Base-by-base conservation (phyloP, 2,113 vertebrate species). In the Lynx canadensis region DNA sequence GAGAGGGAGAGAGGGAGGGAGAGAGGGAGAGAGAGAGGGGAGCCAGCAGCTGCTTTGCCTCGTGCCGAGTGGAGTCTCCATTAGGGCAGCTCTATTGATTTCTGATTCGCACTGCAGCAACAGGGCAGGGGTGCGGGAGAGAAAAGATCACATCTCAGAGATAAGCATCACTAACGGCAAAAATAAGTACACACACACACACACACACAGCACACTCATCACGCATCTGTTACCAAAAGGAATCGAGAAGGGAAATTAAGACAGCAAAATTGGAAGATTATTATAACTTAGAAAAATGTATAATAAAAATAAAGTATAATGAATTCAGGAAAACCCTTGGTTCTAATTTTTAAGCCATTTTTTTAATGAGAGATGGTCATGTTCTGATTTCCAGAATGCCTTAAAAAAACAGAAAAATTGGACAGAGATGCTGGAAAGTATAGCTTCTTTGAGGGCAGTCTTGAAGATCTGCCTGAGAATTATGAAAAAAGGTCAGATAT, bases 81-180 rank as follows among this genome's bases (percentile, higher is more conserved):
- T 98, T 98, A 98, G 98, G 99, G 98, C 97, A 98, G 97, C 98
- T 98, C 98, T 98, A 98, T 99, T 98, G 98, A 99, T 99, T 98
- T 98, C 98, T 98, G 98, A 96, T 97, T 98, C 99, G 97, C 98
- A 96, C 98, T 97, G 98, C 98, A 98, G 98, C 98, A 98, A 76
- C 94, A 73, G 97, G 94, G 98, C 94, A 92, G 68, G 94, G 86
- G 98, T 55, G 96, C 79, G 92, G 96, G 94, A 89, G 57, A 31
- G 79, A 92, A 93, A 66, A 41, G 69, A 84, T 41, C 85, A 29
- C 15, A 1, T 73, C 23, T 93, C 93, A 81, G 89, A 97, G 97
- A 52, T 33, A 85, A 91, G 95, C 95, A 74, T 97, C 84, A 97
- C 97, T 55, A 8, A 88, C 78, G 95, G 96, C 91, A 89, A 65